phyloP scores from a whole-genome alignment of 2,888 invertebrate genomes.

The Drosophila nigricruria region DNA sequence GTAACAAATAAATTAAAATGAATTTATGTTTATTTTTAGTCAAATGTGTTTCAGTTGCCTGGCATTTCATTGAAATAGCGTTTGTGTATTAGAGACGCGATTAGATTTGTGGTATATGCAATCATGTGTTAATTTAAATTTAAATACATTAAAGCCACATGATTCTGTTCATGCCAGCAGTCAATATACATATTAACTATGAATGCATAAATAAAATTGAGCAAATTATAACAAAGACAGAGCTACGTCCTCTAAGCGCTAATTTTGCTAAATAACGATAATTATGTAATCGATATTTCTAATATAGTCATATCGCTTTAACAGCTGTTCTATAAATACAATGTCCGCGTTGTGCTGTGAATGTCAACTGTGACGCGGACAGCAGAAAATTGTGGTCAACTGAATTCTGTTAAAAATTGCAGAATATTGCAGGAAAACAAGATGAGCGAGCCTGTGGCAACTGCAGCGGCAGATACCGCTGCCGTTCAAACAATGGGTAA shows the following conservation, averaged over 20 bases:
- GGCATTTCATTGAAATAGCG: not conserved
- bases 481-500: conserved; percentile 37
- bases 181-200: not conserved
- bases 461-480: conserved; percentile 30
- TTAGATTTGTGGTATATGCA: not conserved
- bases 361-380: conserved; percentile 38
- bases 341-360: conserved; percentile 29
- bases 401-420: not conserved
- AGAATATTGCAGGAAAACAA: conserved; percentile 3
- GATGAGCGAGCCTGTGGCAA: conserved; percentile 57
- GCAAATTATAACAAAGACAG: not conserved
- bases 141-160: not conserved
- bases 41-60: not conserved
- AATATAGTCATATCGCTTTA: not conserved
- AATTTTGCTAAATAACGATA: too few relatives aligned
- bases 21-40: not conserved
- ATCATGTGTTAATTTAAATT: not conserved
- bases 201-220: not conserved
- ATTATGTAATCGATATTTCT: not conserved
- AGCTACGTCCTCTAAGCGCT: too few relatives aligned
- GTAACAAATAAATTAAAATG: too few relatives aligned
- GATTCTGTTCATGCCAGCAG: not conserved
- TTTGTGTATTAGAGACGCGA: not conserved
- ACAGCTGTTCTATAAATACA: conserved; percentile 39
- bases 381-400: conserved; percentile 29